Conservation (phyloP, 2,888 invertebrate genomes). For the Catonia carolina region DNA sequence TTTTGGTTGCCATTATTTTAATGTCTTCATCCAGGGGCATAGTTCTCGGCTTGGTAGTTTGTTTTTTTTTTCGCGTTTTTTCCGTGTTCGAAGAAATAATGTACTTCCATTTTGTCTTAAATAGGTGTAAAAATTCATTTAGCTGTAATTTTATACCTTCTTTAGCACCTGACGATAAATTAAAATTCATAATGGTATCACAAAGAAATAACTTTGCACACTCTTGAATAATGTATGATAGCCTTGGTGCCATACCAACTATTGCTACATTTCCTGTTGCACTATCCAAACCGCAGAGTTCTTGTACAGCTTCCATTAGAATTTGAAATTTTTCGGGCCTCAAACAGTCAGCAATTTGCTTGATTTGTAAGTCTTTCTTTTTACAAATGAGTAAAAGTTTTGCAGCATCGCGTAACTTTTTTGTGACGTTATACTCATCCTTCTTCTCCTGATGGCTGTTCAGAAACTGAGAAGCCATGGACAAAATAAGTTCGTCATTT, state of each 20-base stretch:
- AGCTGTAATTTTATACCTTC: neutral
- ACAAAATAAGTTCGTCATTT: neutral
- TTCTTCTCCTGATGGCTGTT: neutral
- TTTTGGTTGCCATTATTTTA: neutral
- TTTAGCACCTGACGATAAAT: neutral
- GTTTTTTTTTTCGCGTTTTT: slow-evolving; percentile 1
- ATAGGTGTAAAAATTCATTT: neutral
- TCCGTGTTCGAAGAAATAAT: slow-evolving; percentile 12
- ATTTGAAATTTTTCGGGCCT: neutral
- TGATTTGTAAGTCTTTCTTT: neutral
- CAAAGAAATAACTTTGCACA: neutral
- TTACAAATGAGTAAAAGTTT: neutral
- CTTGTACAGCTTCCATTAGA: neutral
- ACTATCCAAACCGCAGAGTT: neutral
- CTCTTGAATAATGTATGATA: neutral
- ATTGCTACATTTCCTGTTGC: neutral
- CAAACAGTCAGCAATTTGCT: neutral
- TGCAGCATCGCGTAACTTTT: neutral
- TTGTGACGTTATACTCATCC: neutral
- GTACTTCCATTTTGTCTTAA: slow-evolving; percentile 13
- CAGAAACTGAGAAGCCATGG: neutral
- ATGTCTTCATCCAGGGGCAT: slow-evolving; percentile 13
- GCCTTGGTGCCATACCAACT: neutral
- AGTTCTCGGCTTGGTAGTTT: neutral
- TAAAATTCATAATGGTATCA: neutral